Conservation (phyloP, 2,888 invertebrate genomes). For the Epinotia brunnichana region DNA sequence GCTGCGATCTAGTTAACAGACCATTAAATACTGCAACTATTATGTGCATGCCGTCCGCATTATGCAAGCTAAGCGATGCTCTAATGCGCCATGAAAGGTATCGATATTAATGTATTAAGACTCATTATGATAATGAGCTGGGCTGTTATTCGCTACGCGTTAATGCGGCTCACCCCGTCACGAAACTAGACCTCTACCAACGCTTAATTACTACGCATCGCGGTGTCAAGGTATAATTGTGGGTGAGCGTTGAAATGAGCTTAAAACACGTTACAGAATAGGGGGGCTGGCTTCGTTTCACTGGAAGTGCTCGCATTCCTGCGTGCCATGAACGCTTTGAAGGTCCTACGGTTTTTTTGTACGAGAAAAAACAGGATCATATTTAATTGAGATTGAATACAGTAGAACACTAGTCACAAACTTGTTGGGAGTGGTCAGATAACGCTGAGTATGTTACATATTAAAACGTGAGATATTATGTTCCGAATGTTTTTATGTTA, state of each 20-base stretch:
- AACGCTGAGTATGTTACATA: no score
- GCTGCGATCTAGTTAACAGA: slow-evolving; percentile 31
- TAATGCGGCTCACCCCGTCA: no score
- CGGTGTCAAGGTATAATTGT: no score
- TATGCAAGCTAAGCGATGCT: slow-evolving; percentile 33
- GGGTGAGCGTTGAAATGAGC: no score
- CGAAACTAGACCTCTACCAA: no score
- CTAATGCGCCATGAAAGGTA: slow-evolving; percentile 31
- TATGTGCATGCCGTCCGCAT: slow-evolving; percentile 21
- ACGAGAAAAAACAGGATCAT: not conserved
- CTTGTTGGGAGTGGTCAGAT: not conserved
- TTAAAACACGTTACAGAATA: no score
- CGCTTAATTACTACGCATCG: no score
- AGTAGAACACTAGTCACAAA: not conserved
- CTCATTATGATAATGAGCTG: slow-evolving; percentile 26
- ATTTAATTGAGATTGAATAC: slow-evolving; percentile 2
- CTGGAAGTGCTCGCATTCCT: slow-evolving; percentile 20
- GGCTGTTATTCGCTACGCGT: no score
- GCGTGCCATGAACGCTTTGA: not conserved
- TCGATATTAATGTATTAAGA: slow-evolving; percentile 35
- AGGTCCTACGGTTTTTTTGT: slow-evolving; percentile 3
- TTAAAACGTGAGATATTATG: no score
- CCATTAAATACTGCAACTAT: slow-evolving; percentile 26
- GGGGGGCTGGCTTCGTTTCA: slow-evolving; percentile 18
- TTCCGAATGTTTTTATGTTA: not conserved